These are phyloP conservation scores for Mormyrus hasselquistii DNA, from an alignment of 2,797 vertebrate genomes.

Conservation along the genomic window DNA sequence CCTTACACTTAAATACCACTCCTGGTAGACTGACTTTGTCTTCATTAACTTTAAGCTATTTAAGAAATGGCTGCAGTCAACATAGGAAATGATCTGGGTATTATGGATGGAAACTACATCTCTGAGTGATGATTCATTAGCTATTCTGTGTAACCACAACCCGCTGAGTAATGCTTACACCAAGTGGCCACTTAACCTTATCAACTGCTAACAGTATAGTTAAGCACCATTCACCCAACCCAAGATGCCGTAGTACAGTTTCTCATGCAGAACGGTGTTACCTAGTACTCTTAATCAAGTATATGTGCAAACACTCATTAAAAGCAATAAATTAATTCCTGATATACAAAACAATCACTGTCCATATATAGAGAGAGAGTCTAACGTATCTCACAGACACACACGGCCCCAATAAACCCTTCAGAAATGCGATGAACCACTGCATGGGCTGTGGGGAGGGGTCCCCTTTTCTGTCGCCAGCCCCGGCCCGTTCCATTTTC, in stretches of 20 bases:
- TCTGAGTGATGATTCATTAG: neutral
- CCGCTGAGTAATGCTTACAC: neutral
- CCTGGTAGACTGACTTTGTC: neutral
- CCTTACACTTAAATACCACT: neutral
- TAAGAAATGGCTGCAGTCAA: neutral
- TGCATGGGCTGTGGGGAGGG: neutral
- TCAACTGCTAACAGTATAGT: neutral
- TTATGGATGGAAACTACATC: neutral
- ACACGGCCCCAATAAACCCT: neutral
- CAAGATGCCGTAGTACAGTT: neutral
- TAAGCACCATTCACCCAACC: neutral
- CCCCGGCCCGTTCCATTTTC: neutral
- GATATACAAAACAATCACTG: constrained; percentile 10
- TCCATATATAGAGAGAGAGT: neutral
- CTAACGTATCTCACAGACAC: neutral
- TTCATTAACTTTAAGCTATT: neutral
- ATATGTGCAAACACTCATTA: constrained; percentile 4
- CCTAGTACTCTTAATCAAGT: neutral
- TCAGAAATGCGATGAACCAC: neutral
- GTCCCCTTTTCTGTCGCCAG: neutral
- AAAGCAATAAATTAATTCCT: constrained; percentile 12
- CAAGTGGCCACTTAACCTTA: neutral
- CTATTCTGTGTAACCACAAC: neutral
- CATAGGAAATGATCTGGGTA: neutral
- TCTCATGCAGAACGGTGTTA: neutral